Base-by-base conservation (phyloP, 2,888 invertebrate species). In the Pilophorus perplexus region DNA sequence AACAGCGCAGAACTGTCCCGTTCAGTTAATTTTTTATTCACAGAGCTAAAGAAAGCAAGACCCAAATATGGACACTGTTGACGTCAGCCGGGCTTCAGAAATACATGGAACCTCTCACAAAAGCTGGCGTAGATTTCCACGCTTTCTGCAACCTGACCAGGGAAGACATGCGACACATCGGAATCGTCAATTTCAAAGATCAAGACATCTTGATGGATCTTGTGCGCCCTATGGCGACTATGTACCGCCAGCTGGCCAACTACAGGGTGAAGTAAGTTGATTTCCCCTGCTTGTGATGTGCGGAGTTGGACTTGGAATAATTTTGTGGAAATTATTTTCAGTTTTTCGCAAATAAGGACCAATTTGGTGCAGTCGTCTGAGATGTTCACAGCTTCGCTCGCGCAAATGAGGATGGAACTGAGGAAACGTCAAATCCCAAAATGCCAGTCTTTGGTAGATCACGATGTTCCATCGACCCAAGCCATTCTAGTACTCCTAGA, bases 131-230 rank as follows among this genome's bases (percentile, higher is more conserved):
- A 1, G 62, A 62, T 20, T 62, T 44, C 20, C 62, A 62, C 28
- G 33, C 62, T 20, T 62, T 62, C 23, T 37, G 20, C 28, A 62
- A 62, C 14, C 46, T 62, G 62, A 33, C 44, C n/a, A 23, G 62
- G 6, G 62, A 62, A 2, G 62, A 62, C 28, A 62, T 62, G 62
- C 23, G 62, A 12, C 10, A 18, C 3, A 28, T 62, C 6, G 62
- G 62, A 3, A 62, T 62, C 10, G 48, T 20, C 1, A 62, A 46
- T 25, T 27, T 28, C 22, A 28, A 28, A 8, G 62, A 62, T 14
- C 62, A 62, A 22, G 62, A 62, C 14, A 10, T n/a, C 6, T 16
- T 62, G 20, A 1, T 62, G 44, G 33, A 28, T 10, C 20, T 62
- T 20, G 48, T 20, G 3, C 18, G 48, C 20, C 27, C 62, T n/a